phyloP scores from a whole-genome alignment of 2,888 invertebrate species.

The Mesoligia furuncula region DNA sequence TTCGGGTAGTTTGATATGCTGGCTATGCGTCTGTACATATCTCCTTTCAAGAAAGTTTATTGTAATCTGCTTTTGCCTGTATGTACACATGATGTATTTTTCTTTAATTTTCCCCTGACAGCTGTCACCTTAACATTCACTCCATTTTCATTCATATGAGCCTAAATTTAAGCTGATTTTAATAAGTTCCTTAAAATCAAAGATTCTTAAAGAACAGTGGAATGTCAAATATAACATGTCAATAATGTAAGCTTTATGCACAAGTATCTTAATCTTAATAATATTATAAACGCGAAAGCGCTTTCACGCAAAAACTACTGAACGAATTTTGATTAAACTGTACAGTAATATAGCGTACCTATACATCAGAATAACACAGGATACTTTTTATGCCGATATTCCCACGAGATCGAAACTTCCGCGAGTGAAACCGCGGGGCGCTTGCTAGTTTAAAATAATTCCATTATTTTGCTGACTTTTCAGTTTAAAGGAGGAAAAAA shows the following conservation, averaged over 20 bases:
- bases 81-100: background rate
- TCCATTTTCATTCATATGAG: background rate
- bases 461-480: background rate
- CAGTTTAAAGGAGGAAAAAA: slow-evolving; percentile 3
- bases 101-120: background rate
- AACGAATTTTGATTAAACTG: no score
- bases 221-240: background rate
- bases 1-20: no score
- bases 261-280: background rate
- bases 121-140: background rate
- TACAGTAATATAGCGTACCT: no score
- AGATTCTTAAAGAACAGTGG: background rate
- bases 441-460: slow-evolving; percentile 2
- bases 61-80: background rate
- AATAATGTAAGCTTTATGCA: background rate
- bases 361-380: no score
- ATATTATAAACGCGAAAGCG: no score
- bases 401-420: no score
- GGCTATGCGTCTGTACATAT: no score
- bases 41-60: background rate
- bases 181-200: background rate
- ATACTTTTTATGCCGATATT: no score
- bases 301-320: no score
- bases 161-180: background rate
- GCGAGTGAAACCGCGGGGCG: no score